Evolutionary conservation across 2,113 vertebrate genomes (phyloP), one percentile per base, ranked within the genome.

Genomic region (Anthoscopus minutus): DNA sequence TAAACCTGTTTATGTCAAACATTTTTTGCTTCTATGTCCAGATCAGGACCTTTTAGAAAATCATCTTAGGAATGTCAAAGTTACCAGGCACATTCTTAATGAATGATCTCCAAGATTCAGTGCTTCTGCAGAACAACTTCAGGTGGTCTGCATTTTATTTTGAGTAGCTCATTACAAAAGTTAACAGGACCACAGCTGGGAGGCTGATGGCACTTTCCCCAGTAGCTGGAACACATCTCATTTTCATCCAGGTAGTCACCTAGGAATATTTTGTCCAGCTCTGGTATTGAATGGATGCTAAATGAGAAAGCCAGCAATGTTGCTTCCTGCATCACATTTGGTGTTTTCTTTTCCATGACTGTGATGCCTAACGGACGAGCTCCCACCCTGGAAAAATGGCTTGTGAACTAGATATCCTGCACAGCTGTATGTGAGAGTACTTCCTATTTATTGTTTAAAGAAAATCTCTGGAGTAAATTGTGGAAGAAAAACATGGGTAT

Each of bases 371-470:
- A 45, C 2, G 6, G 56, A 53, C 12, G 1, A 54, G 79, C 44
- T 92, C 95, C 86, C 93, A 76, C 96, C 92, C 96, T 98, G 97
- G 97, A 97, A 98, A 98, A 96, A 90, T 47, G 71, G 74, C 28
- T 61, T 86, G 65, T 93, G 95, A 96, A 85, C 86, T 94, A 96
- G 94, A 97, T 94, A 97, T 98, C 97, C 98, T 97, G 97, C 86
- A 85, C 97, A 98, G 97, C 96, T 97, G 97, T 86, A 88, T 80
- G 74, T 58, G 69, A 87, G 72, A 93, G 67, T 96, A 69, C 92
- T 98, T 98, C 97, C 97, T 97, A 95, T 94, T 73, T 65, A 95
- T 96, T 97, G 97, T 97, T 88, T 88, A 60, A 95, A 88, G 94
- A 96, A 96, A 95, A 95, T 89, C 95, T 96, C 86, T 77, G 71